Percentiles rank a stretch among this genome's conserved stretches.
These are phyloP conservation scores for Prorops nasuta DNA, from an alignment of 1,140 invertebrate genomes.

Conservation along the genomic window DNA sequence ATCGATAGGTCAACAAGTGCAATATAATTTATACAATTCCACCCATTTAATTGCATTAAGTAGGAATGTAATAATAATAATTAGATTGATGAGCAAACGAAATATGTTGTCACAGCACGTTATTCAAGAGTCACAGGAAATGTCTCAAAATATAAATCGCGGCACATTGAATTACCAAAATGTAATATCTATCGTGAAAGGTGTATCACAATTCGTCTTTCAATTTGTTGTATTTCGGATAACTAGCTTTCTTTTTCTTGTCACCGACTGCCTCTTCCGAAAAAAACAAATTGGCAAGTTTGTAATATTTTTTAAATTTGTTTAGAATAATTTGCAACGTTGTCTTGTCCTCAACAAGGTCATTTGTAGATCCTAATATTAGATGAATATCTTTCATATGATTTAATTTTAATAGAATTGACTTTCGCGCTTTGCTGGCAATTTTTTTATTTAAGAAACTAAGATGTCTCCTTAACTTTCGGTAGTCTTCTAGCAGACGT, in stretches of 20 bases:
- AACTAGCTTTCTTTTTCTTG: conserved; percentile 1
- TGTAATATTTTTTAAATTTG: conserved; percentile 36
- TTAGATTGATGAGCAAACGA: too few species aligned
- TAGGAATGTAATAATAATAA: too few species aligned
- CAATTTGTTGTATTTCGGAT: conserved; percentile 10
- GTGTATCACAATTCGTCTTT: conserved; percentile 45
- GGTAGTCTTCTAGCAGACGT: conserved; percentile 34
- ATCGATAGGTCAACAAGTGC: too few species aligned
- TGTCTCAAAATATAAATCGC: too few species aligned
- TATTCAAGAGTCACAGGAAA: too few species aligned
- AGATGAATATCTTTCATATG: conserved; percentile 48
- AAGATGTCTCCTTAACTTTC: conserved; percentile 31
- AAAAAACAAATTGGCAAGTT: conserved; percentile 11
- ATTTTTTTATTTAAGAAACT: conserved; percentile 15
- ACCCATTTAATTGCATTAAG: too few species aligned
- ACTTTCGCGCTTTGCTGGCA: conserved; percentile 26
- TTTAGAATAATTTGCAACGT: conserved; percentile 33
- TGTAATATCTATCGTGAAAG: too few species aligned
- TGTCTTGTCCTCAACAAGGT: conserved; percentile 30
- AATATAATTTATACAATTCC: too few species aligned
- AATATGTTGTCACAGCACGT: too few species aligned
- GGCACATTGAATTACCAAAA: too few species aligned
- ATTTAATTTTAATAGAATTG: conserved; percentile 41
- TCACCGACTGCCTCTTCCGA: conserved; percentile 2
- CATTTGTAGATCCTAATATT: conserved; percentile 35